Base-by-base conservation (phyloP, 2,888 invertebrate species). In the Loripinus fragilis region DNA sequence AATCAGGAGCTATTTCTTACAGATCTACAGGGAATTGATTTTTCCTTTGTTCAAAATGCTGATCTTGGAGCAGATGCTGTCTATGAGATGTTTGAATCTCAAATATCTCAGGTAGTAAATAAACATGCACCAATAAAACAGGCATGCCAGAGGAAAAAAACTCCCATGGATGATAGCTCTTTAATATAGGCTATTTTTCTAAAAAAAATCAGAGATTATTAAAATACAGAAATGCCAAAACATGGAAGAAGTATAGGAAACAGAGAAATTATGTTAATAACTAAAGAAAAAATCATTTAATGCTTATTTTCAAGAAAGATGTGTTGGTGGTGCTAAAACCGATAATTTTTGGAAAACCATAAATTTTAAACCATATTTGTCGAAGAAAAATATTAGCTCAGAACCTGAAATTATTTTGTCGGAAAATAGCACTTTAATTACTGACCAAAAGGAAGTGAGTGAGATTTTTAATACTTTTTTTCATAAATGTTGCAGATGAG, bases 291-390 rank as follows among this genome's bases (percentile, higher is more conserved):
- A 67, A 67, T 76, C 71, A 17, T 33, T 67, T 15, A 72, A 76
- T 52, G 67, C 67, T 23, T 67, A 76, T 67, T 76, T 71, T 60
- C 67, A 60, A 20, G 72, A 74, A 67, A 71, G 60, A 66, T 78
- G 52, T 64, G 38, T 71, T 17, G 73, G 78, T 8, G 70, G 78
- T 0, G 33, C 67, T 10, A 74, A 78, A 66, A 48, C 66, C 10
- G 65, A 67, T 15, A 17, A 72, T 45, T 74, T 74, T 45, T 74
- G 73, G 65, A 33, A 30, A 20, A 70, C 73, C 25, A 64, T 78
- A n/a, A 78, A n/a, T n/a, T n/a, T n/a, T n/a, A n/a, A 78, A 70
- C 70, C 78, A 15, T 74, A 41, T 68, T 20, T 78, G 48, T 71
- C 71, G 12, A 74, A 78, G 25, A 78, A 74, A 42, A 38, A 35